phyloP scores from a whole-genome alignment of 2,888 invertebrate genomes.

The Sarcophaga variegata region DNA sequence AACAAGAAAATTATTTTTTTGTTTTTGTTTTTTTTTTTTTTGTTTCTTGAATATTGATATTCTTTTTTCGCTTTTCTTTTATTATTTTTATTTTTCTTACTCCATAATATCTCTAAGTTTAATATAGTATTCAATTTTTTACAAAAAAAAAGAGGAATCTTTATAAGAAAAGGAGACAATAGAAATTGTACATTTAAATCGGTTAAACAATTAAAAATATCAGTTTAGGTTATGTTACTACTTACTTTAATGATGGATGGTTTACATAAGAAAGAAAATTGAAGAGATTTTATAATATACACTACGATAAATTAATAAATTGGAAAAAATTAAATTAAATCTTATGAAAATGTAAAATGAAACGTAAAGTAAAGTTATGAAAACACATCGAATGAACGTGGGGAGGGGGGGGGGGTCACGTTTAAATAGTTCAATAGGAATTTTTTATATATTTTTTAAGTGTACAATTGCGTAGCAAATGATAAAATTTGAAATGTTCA shows the following conservation, averaged over 20 bases:
- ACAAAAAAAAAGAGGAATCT: constrained; percentile 9
- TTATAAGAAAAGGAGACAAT: background rate
- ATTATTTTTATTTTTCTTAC: constrained; percentile 19
- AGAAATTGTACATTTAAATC: constrained; percentile 29
- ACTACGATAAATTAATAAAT: too few species aligned
- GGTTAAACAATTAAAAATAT: constrained; percentile 14
- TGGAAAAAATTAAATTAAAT: too few species aligned
- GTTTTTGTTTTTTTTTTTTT: background rate
- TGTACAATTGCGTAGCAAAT: too few species aligned
- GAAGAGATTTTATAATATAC: too few species aligned
- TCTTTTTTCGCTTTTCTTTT: constrained; percentile 21
- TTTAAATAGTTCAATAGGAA: too few species aligned
- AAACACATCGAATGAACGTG: too few species aligned
- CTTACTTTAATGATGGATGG: too few species aligned
- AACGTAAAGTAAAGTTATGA: too few species aligned
- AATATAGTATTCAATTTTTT: constrained; percentile 9
- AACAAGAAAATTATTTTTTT: background rate
- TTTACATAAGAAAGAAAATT: too few species aligned
- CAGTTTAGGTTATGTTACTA: background rate
- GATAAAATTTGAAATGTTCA: too few species aligned
- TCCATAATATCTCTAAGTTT: background rate
- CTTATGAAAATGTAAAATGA: background rate
- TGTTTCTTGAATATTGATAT: constrained; percentile 9
- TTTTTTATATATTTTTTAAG: too few species aligned
- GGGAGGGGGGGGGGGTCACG: too few species aligned